Percentiles rank a stretch among this genome's conserved stretches.
Conservation (phyloP, 2,797 vertebrate species). For the Silurus aristotelis region DNA sequence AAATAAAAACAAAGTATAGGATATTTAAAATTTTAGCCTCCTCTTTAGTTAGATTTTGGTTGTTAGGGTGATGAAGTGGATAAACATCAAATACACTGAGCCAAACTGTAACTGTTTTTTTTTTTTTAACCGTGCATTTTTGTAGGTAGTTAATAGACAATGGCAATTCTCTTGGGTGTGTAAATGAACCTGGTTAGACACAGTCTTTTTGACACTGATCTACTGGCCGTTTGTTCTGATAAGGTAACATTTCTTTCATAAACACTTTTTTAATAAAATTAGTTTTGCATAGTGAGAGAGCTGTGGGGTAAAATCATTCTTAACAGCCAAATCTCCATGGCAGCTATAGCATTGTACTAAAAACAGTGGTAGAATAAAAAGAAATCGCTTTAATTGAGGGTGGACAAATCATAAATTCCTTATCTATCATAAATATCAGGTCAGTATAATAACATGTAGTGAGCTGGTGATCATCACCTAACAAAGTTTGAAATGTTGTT, state of each 20-base stretch:
- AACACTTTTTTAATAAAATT: not conserved
- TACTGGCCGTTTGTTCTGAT: not conserved
- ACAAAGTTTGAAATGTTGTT: not conserved
- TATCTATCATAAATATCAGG: not conserved
- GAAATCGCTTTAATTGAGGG: not conserved
- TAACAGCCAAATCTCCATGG: not conserved
- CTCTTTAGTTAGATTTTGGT: not conserved
- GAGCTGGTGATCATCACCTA: not conserved
- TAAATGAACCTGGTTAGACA: not conserved
- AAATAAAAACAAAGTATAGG: not conserved
- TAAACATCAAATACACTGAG: not conserved
- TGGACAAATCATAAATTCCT: not conserved
- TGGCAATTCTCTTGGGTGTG: not conserved
- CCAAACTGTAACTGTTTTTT: not conserved
- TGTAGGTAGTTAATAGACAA: not conserved
- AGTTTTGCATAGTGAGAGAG: not conserved
- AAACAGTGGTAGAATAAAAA: not conserved
- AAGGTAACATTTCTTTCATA: not conserved
- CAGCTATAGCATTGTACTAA: too few relatives aligned
- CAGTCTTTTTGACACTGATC: not conserved
- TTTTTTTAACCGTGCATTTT: not conserved
- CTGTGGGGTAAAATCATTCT: not conserved
- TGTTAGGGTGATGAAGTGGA: not conserved
- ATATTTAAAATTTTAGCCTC: not conserved
- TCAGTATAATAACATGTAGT: not conserved